Base-by-base conservation (phyloP, 2,797 vertebrate species). In the Alca torda region DNA sequence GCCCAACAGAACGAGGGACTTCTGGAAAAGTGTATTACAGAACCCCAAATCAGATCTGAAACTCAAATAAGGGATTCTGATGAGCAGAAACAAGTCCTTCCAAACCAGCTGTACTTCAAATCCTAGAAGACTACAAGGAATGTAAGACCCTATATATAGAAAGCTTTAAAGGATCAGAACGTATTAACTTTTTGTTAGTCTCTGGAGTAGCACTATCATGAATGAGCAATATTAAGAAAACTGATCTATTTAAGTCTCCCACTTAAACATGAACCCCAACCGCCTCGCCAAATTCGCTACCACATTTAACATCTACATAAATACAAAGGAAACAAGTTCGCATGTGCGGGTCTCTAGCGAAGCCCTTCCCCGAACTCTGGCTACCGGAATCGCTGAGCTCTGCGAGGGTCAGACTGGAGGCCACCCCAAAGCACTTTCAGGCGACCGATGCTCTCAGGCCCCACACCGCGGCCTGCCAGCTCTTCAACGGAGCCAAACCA, bases 341-440 rank as follows among this genome's bases (percentile, higher is more conserved):
- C 0, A 0, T 0, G 15, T 3, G 30, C 0, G 0, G 46, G 30
- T 45, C 75, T 25, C 5, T 0, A 25, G 18, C 0, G 4, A 46
- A 50, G 67, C 18, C 30, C 30, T 23, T 68, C 37, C 45, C 16
- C 1, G 1, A 30, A 15, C 65, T 16, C 13, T 3, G 45, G 4
- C 53, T 6, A 1, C 1, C 0, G 35, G 24, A 57, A 24, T 2
- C 0, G 2, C 59, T 43, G 84, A 46, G 10, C 53, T 37, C 14
- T 12, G 82, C 24, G 25, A 17, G 21, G 46, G 0, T 16, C 0
- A 0, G 41, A 1, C 33, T 8, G 13, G n/a, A 35, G 37, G 24
- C 25, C 26, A 35, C 50, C n/a, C 7, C 9, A 10, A 35, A 78
- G 69, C 33, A 3, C 9, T 11, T 31, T 17, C 64, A 30, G 0